Conservation (phyloP, 2,797 vertebrate genomes). For the Mormyrus proboscirostris region DNA sequence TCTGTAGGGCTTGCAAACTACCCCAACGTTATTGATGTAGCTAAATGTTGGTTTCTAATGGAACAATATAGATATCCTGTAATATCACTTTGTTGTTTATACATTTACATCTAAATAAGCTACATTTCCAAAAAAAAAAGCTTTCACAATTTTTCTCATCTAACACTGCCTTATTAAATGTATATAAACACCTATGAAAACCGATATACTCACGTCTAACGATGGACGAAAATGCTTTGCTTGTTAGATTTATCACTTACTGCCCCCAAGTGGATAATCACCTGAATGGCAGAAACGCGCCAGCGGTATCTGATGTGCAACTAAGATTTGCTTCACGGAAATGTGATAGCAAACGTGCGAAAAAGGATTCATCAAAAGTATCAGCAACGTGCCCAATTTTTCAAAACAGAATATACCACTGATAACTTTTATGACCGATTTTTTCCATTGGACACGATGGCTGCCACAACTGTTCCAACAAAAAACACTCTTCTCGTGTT, state of each 20-base stretch:
- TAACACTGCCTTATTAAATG: background rate
- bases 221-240: background rate
- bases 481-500: background rate
- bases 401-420: background rate
- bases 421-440: background rate
- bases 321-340: background rate
- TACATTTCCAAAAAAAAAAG: background rate
- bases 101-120: background rate
- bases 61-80: background rate
- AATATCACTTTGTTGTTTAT: background rate
- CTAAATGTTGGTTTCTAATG: background rate
- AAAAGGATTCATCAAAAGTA: background rate
- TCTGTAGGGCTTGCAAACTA: background rate
- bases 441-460: background rate
- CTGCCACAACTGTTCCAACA: background rate
- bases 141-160: background rate
- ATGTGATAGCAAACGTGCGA: background rate
- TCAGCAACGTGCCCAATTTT: background rate
- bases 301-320: background rate
- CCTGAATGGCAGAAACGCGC: background rate
- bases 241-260: background rate
- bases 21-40: background rate
- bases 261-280: constrained; percentile 12
- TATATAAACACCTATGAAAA: background rate
- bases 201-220: background rate